phyloP scores from a whole-genome alignment of 2,797 vertebrate species.

The Lepus oiostolus region DNA sequence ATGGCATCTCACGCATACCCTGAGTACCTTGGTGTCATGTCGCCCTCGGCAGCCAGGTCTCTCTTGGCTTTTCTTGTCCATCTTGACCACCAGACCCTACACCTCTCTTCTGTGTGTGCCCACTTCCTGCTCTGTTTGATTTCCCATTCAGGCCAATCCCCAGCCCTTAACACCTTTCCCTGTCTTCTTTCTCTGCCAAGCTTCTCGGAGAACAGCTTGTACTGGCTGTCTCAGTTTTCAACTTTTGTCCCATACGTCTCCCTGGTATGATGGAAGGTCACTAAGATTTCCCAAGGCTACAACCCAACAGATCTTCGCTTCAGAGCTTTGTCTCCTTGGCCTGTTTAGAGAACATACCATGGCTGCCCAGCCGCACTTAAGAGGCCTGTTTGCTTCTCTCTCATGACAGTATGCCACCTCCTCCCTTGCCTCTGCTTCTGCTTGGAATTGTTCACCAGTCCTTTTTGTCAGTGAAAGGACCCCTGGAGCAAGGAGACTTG shows the following conservation, averaged over 20 bases:
- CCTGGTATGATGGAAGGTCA: background rate
- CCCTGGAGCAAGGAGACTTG: background rate
- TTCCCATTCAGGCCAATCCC: background rate
- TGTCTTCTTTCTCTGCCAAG: background rate
- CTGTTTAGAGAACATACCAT: background rate
- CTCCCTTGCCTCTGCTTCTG: background rate
- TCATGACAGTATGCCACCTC: background rate
- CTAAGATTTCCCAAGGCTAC: conserved; percentile 7
- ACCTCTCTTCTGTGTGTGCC: background rate
- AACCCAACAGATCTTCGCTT: background rate
- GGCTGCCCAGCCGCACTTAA: background rate
- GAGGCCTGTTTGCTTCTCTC: background rate
- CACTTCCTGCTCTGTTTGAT: background rate
- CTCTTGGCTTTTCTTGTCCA: background rate
- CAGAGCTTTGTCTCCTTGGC: background rate
- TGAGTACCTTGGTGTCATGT: background rate
- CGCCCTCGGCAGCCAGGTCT: background rate
- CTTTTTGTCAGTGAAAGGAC: background rate
- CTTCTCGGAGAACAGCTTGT: background rate
- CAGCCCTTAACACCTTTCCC: background rate
- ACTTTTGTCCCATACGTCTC: background rate
- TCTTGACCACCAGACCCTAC: background rate
- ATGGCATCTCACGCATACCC: background rate
- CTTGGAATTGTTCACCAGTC: background rate
- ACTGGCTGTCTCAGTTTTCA: background rate